Base-by-base conservation (phyloP, 2,113 vertebrate genomes). In the Rhineura floridana region DNA sequence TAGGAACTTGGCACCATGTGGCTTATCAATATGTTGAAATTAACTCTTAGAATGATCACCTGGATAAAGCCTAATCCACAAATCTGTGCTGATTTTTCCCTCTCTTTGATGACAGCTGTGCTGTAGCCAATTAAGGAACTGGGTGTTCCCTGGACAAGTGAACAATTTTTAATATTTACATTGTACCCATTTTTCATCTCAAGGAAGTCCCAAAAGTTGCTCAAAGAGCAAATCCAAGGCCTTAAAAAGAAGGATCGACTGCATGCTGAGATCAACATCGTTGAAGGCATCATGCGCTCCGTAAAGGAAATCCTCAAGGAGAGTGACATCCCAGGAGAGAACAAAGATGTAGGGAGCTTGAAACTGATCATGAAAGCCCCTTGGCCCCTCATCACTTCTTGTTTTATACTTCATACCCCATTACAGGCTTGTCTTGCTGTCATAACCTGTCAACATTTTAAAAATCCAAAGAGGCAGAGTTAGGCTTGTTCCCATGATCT, bases 201-300 rank as follows among this genome's bases (percentile, higher is more conserved):
- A 87, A 90, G 89, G 89, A 65, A 87, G 69, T 90, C 89, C 42
- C 84, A 90, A 9, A 50, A 36, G 30, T 4, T 30, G 21, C 62
- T 90, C 5, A 36, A 90, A 48, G 79, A 90, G 70, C 72, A 86
- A 77, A 87, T 87, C 0, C 55, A 86, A 69, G 15, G 4, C 19
- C 46, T 89, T 86, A 89, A 89, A 67, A 65, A 82, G 36, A 36
- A 70, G 5, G 48, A 69, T 59, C 79, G 10, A 3, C 62, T 90
- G 48, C 48, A 6, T 39, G 48, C 62, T 15, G 79, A 90, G 13
- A 69, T 90, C 48, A 48, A 6, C 25, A 36, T 87, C 72, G 59
- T 36, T 7, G 48, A 83, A 72, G 59, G 84, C 48, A 59, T 86
- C 13, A 9, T 77, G 25, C 36, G 70, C n/a, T 83, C 84, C 1